Evolutionary conservation across 1,140 invertebrate species (phyloP).

Genomic region (Phthorimaea operculella): DNA sequence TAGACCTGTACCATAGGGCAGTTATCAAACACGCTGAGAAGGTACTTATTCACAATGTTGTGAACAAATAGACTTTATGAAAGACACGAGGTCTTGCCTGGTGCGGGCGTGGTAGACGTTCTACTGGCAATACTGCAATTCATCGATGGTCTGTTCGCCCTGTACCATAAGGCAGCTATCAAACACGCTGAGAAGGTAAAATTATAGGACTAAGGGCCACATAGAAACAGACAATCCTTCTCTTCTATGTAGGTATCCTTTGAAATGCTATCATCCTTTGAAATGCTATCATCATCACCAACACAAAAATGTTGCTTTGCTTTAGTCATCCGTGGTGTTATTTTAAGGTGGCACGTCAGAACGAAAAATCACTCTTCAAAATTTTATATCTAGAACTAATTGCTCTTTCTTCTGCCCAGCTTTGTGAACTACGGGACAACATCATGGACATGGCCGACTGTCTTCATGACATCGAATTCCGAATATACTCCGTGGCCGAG

Average conservation of each 20-base stretch:
- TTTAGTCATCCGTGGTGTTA: too few relatives aligned
- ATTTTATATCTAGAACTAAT: too few relatives aligned
- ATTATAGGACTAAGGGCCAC: too few relatives aligned
- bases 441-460: constrained; percentile 57
- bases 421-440: constrained; percentile 52
- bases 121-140: constrained; percentile 69
- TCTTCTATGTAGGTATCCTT: too few relatives aligned
- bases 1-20: constrained; percentile 75
- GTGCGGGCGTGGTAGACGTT: constrained; percentile 59
- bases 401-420: constrained; percentile 16
- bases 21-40: constrained; percentile 79
- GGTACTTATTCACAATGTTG: too few relatives aligned
- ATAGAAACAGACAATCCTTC: too few relatives aligned
- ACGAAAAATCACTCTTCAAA: too few relatives aligned
- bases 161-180: constrained; percentile 77
- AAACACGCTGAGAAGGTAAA: constrained; percentile 75
- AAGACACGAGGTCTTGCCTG: constrained; percentile 33
- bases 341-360: too few relatives aligned
- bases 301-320: too few relatives aligned
- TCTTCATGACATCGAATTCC: constrained; percentile 49
- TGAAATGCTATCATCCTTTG: too few relatives aligned
- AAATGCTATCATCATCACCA: too few relatives aligned
- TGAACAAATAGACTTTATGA: too few relatives aligned
- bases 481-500: constrained; percentile 27
- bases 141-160: constrained; percentile 74